phyloP scores from a whole-genome alignment of 2,888 invertebrate genomes.

The Antheraea assamensis region DNA sequence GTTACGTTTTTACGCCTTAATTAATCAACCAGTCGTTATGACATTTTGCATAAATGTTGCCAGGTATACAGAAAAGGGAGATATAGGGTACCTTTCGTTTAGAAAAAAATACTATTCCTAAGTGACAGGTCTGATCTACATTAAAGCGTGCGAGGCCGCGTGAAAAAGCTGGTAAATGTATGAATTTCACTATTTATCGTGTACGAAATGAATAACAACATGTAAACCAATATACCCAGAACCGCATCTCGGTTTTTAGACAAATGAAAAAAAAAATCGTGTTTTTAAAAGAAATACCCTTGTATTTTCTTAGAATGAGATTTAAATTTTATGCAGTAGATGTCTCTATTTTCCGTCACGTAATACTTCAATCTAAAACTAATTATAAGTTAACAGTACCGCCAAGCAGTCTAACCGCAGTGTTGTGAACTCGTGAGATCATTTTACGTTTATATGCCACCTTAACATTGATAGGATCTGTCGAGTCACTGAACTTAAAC shows the following conservation, averaged over 20 bases:
- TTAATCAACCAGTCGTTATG: no score
- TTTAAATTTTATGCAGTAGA: not conserved
- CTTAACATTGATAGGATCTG: conserved; percentile 9
- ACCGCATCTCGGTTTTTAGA: not conserved
- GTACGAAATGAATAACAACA: not conserved
- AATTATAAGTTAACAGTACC: not conserved
- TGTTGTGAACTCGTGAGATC: conserved; percentile 3
- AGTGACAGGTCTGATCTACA: no score
- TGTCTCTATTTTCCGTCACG: not conserved
- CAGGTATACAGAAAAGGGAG: no score
- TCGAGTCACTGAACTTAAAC: conserved; percentile 6
- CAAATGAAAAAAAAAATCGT: not conserved
- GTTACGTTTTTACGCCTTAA: no score
- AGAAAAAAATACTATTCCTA: no score
- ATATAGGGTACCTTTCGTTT: no score
- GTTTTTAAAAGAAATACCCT: not conserved
- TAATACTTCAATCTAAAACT: conserved; percentile 7
- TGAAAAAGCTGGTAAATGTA: no score
- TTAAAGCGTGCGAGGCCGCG: no score
- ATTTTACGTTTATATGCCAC: not conserved
- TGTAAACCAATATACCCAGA: not conserved
- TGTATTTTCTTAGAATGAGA: not conserved
- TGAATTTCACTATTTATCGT: not conserved
- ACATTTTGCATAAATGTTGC: no score
- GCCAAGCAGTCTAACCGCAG: not conserved